Percentiles rank a stretch among this genome's conserved stretches.
These are phyloP conservation scores for Eurytoma californica DNA, from an alignment of 2,888 invertebrate genomes.

Conservation along the genomic window DNA sequence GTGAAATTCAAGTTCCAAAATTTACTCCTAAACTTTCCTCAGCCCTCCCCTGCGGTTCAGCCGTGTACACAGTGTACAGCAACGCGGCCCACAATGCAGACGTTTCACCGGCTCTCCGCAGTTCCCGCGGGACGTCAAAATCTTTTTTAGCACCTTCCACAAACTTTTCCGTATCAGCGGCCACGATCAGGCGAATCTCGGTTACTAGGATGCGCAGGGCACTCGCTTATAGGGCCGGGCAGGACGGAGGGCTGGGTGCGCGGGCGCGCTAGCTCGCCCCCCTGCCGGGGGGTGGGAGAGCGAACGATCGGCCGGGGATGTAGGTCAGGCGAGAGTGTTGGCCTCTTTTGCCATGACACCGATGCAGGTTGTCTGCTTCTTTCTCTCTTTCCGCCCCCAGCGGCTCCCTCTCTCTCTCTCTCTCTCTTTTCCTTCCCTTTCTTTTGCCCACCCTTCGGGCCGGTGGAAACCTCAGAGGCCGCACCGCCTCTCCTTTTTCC, in stretches of 20 bases:
- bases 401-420: background rate
- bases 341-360: constrained; percentile 70
- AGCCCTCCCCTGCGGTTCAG: too few relatives aligned
- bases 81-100: too few relatives aligned
- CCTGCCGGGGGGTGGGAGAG: background rate
- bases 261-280: background rate
- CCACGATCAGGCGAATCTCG: constrained; percentile 37
- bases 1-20: too few relatives aligned
- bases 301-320: constrained; percentile 58
- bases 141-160: too few relatives aligned
- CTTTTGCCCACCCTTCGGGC: background rate
- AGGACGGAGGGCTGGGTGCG: background rate
- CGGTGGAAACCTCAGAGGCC: background rate
- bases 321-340: constrained; percentile 72
- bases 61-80: too few relatives aligned
- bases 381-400: constrained; percentile 20
- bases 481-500: background rate
- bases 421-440: background rate
- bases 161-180: background rate
- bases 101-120: too few relatives aligned
- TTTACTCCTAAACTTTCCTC: too few relatives aligned
- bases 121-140: too few relatives aligned
- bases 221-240: background rate
- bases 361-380: constrained; percentile 69
- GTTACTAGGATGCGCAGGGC: constrained; percentile 2